Evolutionary conservation across 2,797 vertebrate species (phyloP), one percentile per base, ranked within the genome.

Genomic region (Schizopygopsis pylzovi): DNA sequence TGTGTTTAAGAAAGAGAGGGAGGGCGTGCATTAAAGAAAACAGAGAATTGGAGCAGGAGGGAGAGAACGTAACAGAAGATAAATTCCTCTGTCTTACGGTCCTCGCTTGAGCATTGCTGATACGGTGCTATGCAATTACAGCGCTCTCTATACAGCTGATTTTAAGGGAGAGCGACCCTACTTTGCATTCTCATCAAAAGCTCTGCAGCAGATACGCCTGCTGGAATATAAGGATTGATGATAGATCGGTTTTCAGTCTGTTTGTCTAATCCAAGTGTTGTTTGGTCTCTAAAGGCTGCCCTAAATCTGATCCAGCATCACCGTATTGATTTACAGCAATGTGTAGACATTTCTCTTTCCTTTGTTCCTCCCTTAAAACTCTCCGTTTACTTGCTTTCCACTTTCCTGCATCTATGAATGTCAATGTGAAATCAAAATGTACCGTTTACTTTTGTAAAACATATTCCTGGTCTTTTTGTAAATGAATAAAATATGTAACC

Each of bases 161-260:
- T 83, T 83, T 63, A 52, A 61, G 54, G n/a, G 63, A 72, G 68
- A 83, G 63, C 6, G 12, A 75, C 47, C 68, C 54, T 79, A 59
- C 83, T 79, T 76, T 72, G 73, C 43, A 33, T 79, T 63, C 85
- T 83, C 75, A 79, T 72, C 71, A 71, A 63, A 79, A 67, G 47
- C 68, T 73, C 56, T 41, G 67, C 49, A 59, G 68, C 28, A 33
- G 28, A 77, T 87, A 81, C 37, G 67, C 16, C 68, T 45, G 61
- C 28, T 71, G 79, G 45, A 49, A 49, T 77, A 67, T 85, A 45
- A 85, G 39, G 83, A 89, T 81, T 85, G 80, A 86, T 90, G 83
- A 82, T 67, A 54, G 81, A 43, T 85, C 77, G 65, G 63, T 47
- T 87, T 75, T 76, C 47, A 63, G 81, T 78, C 68, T 79, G 54